Percentiles rank a stretch among this genome's conserved stretches.
Conservation (phyloP, 2,888 invertebrate species). For the Lordiphosa fenestrarum region DNA sequence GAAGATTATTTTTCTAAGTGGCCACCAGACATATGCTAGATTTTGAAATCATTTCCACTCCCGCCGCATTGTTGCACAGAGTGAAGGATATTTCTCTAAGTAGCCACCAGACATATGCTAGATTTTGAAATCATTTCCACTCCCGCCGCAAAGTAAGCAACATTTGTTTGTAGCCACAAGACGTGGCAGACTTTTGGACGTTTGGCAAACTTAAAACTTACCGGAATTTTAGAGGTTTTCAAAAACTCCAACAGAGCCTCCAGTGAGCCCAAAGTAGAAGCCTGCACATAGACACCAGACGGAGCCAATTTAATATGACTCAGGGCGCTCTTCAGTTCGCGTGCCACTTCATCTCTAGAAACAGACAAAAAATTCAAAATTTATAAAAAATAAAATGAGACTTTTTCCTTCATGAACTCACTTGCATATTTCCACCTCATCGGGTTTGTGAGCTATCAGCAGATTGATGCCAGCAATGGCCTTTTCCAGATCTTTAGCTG, state of each 20-base stretch:
- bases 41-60: too few relatives aligned
- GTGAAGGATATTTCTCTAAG: too few relatives aligned
- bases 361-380: neutral
- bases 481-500: slow-evolving; percentile 98
- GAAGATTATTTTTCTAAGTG: too few relatives aligned
- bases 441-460: slow-evolving; percentile 93
- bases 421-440: slow-evolving; percentile 94
- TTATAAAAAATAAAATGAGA: slow-evolving; percentile 1
- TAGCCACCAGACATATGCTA: too few relatives aligned
- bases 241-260: slow-evolving; percentile 98
- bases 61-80: too few relatives aligned
- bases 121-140: too few relatives aligned
- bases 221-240: slow-evolving; percentile 94
- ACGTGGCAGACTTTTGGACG: too few relatives aligned
- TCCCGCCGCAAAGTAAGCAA: neutral
- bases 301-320: slow-evolving; percentile 95
- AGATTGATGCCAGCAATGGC: slow-evolving; percentile 97
- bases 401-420: slow-evolving; percentile 63
- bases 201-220: slow-evolving; percentile 81
- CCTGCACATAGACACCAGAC: slow-evolving; percentile 99
- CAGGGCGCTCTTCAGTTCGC: slow-evolving; percentile 92
- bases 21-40: too few relatives aligned
- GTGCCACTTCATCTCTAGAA: slow-evolving; percentile 90
- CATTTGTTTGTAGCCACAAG: neutral
- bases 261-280: slow-evolving; percentile 98